phyloP scores from a whole-genome alignment of 1,140 invertebrate species.

The Ceratitis capitata region DNA sequence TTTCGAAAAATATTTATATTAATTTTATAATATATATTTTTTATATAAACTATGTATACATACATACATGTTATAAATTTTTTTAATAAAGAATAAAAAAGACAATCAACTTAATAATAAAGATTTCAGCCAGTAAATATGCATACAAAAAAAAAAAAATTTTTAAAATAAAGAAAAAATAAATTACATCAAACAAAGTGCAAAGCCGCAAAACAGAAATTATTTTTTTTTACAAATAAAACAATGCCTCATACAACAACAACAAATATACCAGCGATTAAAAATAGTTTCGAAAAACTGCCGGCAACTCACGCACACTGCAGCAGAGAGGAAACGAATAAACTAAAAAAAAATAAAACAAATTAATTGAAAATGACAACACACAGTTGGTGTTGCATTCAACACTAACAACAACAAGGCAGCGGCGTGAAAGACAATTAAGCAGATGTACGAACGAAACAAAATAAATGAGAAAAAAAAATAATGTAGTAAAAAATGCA shows the following conservation, averaged over 20 bases:
- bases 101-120: too few species aligned
- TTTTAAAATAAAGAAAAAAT: too few species aligned
- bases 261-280: too few species aligned
- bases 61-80: too few species aligned
- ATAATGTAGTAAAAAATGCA: not conserved
- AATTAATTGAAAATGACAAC: not conserved
- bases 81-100: too few species aligned
- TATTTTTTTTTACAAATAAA: not conserved
- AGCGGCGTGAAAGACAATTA: not conserved
- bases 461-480: not conserved
- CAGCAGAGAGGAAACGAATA: not conserved
- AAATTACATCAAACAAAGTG: not conserved
- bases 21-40: too few species aligned
- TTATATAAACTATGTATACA: too few species aligned
- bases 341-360: not conserved
- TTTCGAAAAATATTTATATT: too few species aligned
- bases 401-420: not conserved
- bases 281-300: not conserved
- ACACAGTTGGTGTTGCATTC: not conserved
- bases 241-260: not conserved
- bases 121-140: too few species aligned
- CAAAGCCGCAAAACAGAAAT: not conserved
- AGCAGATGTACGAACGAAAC: not conserved
- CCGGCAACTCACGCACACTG: slow-evolving; percentile 12
- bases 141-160: too few species aligned